phyloP scores from a whole-genome alignment of 2,113 vertebrate species.

The Corythornis vintsioides region DNA sequence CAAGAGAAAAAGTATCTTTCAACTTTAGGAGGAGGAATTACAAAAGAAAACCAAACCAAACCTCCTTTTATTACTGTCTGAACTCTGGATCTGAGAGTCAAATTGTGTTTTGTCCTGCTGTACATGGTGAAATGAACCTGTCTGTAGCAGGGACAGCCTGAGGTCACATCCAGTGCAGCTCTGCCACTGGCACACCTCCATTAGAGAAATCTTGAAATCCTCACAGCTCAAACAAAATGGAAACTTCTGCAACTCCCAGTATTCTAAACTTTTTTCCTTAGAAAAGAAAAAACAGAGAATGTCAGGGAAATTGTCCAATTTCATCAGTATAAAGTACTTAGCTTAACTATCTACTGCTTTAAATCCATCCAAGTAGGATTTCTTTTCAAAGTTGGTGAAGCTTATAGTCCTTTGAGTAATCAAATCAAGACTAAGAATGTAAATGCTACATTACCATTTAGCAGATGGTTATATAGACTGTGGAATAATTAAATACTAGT shows the following conservation, averaged over 20 bases:
- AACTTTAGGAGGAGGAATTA: background rate
- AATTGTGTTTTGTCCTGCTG: background rate
- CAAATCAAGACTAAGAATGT: background rate
- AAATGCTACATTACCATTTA: background rate
- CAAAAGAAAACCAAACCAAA: background rate
- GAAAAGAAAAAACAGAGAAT: background rate
- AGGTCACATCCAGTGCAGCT: background rate
- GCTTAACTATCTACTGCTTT: background rate
- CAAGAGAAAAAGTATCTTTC: background rate
- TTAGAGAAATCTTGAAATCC: background rate
- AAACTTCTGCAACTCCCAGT: background rate
- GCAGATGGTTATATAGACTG: background rate
- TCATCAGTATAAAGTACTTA: background rate
- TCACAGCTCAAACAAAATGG: background rate
- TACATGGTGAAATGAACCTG: background rate
- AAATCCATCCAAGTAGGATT: background rate
- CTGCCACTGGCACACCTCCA: background rate
- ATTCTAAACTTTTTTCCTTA: background rate
- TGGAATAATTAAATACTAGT: background rate
- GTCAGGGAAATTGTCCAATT: background rate
- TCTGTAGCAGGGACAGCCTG: background rate
- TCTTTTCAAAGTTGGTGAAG: background rate
- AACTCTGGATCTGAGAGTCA: background rate
- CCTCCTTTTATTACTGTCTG: background rate
- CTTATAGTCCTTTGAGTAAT: background rate